Percentiles rank a stretch among this genome's conserved stretches.
phyloP scores from a whole-genome alignment of 35 echinoderm and acorn worm genomes.

The Anneissia japonica region DNA sequence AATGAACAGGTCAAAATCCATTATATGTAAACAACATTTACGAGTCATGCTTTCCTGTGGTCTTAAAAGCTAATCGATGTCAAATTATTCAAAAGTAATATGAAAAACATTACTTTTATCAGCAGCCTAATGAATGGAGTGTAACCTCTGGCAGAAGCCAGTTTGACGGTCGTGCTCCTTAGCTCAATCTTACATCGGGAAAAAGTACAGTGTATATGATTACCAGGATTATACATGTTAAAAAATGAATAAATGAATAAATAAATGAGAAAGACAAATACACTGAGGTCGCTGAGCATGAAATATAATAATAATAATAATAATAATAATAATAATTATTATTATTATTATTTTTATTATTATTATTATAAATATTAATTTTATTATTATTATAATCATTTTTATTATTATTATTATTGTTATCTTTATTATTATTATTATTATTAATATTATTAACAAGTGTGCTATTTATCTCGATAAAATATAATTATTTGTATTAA shows the following conservation, averaged over 20 bases:
- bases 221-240: neutral
- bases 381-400: too few relatives aligned
- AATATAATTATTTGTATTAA: too few relatives aligned
- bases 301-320: too few relatives aligned
- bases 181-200: neutral
- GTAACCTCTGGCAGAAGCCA: neutral
- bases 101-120: neutral
- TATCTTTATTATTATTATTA: too few relatives aligned
- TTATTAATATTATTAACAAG: too few relatives aligned
- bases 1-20: neutral
- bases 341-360: too few relatives aligned
- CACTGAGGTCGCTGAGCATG: too few relatives aligned
- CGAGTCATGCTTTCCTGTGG: neutral
- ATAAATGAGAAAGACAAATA: too few relatives aligned
- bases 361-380: too few relatives aligned
- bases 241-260: neutral
- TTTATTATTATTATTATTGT: too few relatives aligned
- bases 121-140: neutral
- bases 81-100: neutral
- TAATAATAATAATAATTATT: too few relatives aligned
- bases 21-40: neutral
- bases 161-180: neutral
- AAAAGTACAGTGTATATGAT: neutral
- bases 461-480: too few relatives aligned
- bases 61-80: neutral